phyloP scores from a whole-genome alignment of 2,113 vertebrate species.

The Aspiorhynchus laticeps region DNA sequence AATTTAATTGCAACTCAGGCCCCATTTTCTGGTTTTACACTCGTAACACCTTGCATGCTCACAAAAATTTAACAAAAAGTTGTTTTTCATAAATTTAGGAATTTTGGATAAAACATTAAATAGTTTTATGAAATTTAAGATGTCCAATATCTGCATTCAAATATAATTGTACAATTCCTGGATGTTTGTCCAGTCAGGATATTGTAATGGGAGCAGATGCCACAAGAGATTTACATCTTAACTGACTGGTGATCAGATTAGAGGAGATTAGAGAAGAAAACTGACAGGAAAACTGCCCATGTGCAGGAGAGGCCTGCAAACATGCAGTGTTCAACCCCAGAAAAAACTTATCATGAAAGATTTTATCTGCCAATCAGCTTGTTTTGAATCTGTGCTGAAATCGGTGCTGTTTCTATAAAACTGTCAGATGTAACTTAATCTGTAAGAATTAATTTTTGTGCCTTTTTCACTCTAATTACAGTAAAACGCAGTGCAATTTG shows the following conservation, averaged over 20 bases:
- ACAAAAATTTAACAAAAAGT: neutral
- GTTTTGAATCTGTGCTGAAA: neutral
- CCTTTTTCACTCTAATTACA: no score
- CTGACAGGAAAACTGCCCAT: neutral
- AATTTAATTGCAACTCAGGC: neutral
- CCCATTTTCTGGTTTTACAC: neutral
- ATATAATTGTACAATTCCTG: neutral
- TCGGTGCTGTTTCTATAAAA: neutral
- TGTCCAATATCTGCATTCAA: neutral
- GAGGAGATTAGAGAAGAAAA: constrained; percentile 56
- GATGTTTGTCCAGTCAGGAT: constrained; percentile 31
- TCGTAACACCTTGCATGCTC: neutral
- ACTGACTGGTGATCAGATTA: constrained; percentile 60
- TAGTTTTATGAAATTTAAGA: neutral
- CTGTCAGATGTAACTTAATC: neutral
- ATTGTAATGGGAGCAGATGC: constrained; percentile 59
- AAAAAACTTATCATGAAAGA: no score
- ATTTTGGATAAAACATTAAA: neutral
- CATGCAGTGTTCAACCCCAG: no score
- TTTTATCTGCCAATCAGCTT: neutral
- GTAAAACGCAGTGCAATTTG: neutral
- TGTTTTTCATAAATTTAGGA: neutral
- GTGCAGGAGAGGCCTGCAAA: neutral
- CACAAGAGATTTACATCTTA: constrained; percentile 54
- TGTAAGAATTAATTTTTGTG: no score